Evolutionary conservation across 1,140 invertebrate species (phyloP), one percentile per base, ranked within the genome.

Genomic region (Euura lappo): DNA sequence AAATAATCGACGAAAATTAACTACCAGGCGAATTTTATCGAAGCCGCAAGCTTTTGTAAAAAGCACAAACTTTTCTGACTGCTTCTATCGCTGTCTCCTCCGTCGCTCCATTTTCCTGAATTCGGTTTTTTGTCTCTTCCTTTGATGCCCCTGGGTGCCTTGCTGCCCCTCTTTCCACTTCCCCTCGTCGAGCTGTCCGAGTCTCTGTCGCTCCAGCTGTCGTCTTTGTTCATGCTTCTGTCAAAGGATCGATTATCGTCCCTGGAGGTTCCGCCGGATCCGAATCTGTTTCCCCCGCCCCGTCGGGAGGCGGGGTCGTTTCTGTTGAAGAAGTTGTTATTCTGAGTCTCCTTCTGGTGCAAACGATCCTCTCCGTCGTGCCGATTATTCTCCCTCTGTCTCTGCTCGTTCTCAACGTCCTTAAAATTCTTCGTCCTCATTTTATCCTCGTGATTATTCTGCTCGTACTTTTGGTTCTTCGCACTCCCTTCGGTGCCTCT

Each of bases 331-430:
- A 73, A 73, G 68, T 81, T 78, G 46, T 77, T 80, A 11, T 65
- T 69, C 65, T 64, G 46, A 3, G 46, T 51, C 45, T 11, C 70
- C 7, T 74, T 73, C 73, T 60, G 74, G 45, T 51, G 60, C 4
- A 66, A 78, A 45, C 77, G 68, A 68, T 75, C 69, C 7, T 64
- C 69, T 7, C 70, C 69, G 73, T 76, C 81, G 51, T 81, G 81
- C 46, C 74, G 75, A 67, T 73, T 79, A 72, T 77, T 80, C 42
- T 84, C 81, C 2, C 74, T 51, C 67, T 74, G 44, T 71, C 78
- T 81, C 45, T 79, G 80, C 73, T 83, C 83, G 69, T 81, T 85
- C 44, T 80, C 79, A 5, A 81, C 80, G 13, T 82, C 78, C 68
- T 80, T 86, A 73, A 81, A 80, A 45, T 65, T 44, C 72, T 79